Evolutionary conservation across 2,113 vertebrate species (phyloP).

Genomic region (Brachionichthys hirsutus): DNA sequence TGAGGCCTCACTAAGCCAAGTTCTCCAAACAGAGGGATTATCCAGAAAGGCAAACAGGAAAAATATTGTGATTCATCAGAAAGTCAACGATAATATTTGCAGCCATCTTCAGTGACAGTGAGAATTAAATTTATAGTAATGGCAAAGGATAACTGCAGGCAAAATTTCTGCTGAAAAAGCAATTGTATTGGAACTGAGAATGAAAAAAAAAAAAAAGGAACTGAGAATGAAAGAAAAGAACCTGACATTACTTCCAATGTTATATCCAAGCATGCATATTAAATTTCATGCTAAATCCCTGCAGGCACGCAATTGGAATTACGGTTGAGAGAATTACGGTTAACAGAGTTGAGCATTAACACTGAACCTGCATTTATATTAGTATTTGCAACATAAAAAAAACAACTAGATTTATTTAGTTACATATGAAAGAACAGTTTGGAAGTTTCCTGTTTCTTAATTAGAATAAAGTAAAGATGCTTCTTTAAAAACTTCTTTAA

Average conservation of each 20-base stretch:
- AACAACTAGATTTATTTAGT: neutral
- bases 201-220: too few relatives aligned
- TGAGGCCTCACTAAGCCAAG: neutral
- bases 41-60: too few relatives aligned
- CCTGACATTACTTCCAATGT: too few relatives aligned
- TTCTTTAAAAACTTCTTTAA: neutral
- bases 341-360: too few relatives aligned
- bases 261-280: too few relatives aligned
- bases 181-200: neutral
- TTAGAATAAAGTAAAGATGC: neutral
- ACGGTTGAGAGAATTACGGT: too few relatives aligned
- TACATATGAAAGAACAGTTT: neutral
- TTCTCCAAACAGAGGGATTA: neutral
- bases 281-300: too few relatives aligned
- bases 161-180: neutral
- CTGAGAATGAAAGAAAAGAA: too few relatives aligned
- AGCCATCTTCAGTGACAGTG: neutral
- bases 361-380: too few relatives aligned
- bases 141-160: too few relatives aligned
- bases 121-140: neutral
- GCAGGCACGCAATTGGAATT: too few relatives aligned
- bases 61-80: neutral
- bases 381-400: neutral
- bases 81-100: neutral
- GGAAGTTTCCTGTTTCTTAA: neutral